phyloP scores from a whole-genome alignment of 1,140 invertebrate genomes.

The Drosophila bipectinata region DNA sequence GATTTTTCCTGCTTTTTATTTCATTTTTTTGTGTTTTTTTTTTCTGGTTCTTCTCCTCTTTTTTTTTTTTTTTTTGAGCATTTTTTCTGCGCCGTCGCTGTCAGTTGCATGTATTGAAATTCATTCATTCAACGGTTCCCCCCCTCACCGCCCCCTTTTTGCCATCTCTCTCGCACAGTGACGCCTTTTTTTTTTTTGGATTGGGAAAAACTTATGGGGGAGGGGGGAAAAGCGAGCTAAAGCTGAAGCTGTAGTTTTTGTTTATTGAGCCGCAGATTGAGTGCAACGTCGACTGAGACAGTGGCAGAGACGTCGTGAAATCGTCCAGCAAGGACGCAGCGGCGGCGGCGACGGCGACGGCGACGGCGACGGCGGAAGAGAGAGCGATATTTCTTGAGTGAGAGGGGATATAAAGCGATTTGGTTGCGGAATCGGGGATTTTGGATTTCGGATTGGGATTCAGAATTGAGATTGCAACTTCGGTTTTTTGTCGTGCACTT shows the following conservation, averaged over 20 bases:
- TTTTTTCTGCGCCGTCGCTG: conserved; percentile 76
- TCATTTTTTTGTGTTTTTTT: conserved; percentile 20
- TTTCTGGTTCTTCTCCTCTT: conserved; percentile 10
- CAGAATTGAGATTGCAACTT: conserved; percentile 9
- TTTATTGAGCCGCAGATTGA: conserved; percentile 73
- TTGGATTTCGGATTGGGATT: conserved; percentile 2
- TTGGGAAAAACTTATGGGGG: conserved; percentile 74
- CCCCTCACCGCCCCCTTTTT: neutral
- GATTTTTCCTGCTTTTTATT: conserved; percentile 70
- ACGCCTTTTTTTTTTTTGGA: conserved; percentile 52
- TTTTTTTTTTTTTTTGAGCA: conserved; percentile 44
- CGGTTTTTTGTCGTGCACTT: conserved; percentile 26
- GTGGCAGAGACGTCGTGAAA: neutral
- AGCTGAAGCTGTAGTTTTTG: conserved; percentile 17
- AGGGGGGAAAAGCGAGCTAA: conserved; percentile 37
- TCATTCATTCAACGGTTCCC: conserved; percentile 75
- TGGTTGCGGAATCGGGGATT: conserved; percentile 6
- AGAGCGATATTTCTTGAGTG: neutral
- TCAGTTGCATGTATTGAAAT: conserved; percentile 83
- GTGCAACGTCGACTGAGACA: conserved; percentile 30
- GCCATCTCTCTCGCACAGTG: conserved; percentile 30
- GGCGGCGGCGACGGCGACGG: neutral
- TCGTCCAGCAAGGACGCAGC: too few species aligned
- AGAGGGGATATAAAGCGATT: conserved; percentile 8
- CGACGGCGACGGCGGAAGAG: too few species aligned